Evolutionary conservation across 2,888 invertebrate genomes (phyloP).

Genomic region (Ptycholaimellus sp.): DNA sequence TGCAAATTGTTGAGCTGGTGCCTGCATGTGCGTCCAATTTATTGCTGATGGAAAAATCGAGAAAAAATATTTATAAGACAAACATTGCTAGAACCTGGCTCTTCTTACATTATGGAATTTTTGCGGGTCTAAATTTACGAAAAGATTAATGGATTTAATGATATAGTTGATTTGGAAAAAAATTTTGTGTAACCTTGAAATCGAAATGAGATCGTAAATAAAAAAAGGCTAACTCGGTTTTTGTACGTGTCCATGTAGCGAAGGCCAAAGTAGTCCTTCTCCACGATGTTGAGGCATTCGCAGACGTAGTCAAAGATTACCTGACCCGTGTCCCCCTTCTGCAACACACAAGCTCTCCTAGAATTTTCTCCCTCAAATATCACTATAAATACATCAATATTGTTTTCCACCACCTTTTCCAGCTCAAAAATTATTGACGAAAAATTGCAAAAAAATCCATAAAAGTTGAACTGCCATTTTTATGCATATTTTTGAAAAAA

Average conservation of each 20-base stretch:
- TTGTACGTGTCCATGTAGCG: slow-evolving; percentile 66
- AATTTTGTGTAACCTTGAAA: background rate
- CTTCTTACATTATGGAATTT: too few species aligned
- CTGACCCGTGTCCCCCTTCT: slow-evolving; percentile 41
- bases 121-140: too few species aligned
- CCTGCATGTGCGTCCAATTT: too few species aligned
- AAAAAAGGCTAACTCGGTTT: slow-evolving; percentile 47
- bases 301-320: slow-evolving; percentile 68
- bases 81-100: too few species aligned
- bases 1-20: too few species aligned
- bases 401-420: background rate
- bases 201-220: background rate
- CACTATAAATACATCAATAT: background rate
- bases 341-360: slow-evolving; percentile 4
- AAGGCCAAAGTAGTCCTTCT: slow-evolving; percentile 78
- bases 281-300: slow-evolving; percentile 61
- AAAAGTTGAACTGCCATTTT: background rate
- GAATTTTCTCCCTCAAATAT: background rate
- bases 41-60: too few species aligned
- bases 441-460: background rate
- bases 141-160: too few species aligned
- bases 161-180: background rate
- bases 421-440: background rate
- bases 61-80: too few species aligned
- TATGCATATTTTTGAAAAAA: too few species aligned